Percentiles rank a stretch among this genome's conserved stretches.
phyloP scores from a whole-genome alignment of 2,888 invertebrate species.

The Lasioglossum pauxillum region DNA sequence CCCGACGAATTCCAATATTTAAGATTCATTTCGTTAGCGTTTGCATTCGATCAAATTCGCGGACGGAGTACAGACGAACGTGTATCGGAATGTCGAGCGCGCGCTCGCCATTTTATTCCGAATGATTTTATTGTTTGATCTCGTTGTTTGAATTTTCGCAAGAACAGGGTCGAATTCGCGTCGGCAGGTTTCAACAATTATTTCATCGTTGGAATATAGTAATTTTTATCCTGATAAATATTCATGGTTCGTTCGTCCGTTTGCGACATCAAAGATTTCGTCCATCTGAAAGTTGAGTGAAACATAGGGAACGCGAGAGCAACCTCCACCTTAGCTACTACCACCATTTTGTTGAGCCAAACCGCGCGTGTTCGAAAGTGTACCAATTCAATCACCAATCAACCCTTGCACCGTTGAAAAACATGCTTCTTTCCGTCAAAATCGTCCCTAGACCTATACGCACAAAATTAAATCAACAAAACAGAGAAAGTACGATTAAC shows the following conservation, averaged over 20 bases:
- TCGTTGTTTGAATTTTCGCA: neutral
- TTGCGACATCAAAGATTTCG: neutral
- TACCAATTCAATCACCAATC: neutral
- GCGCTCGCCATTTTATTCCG: neutral
- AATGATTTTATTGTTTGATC: neutral
- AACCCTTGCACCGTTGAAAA: slow-evolving; percentile 7
- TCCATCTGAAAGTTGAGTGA: neutral
- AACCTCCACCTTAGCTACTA: slow-evolving; percentile 78
- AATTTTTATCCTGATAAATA: too few relatives aligned
- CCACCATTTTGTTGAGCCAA: slow-evolving; percentile 57
- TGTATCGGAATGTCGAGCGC: neutral
- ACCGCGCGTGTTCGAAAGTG: neutral
- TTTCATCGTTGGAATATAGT: too few relatives aligned
- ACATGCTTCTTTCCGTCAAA: neutral
- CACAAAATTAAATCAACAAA: neutral
- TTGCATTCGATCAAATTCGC: neutral
- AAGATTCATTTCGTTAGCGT: neutral
- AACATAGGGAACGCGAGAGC: slow-evolving; percentile 47
- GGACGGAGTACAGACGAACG: neutral
- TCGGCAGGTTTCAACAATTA: neutral
- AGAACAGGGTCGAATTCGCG: neutral
- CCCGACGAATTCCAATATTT: neutral
- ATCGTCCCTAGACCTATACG: neutral
- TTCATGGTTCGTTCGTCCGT: too few relatives aligned
- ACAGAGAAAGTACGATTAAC: neutral